Conservation (phyloP, 1,140 invertebrate genomes). For the Ceratoteleas bidentatus region DNA sequence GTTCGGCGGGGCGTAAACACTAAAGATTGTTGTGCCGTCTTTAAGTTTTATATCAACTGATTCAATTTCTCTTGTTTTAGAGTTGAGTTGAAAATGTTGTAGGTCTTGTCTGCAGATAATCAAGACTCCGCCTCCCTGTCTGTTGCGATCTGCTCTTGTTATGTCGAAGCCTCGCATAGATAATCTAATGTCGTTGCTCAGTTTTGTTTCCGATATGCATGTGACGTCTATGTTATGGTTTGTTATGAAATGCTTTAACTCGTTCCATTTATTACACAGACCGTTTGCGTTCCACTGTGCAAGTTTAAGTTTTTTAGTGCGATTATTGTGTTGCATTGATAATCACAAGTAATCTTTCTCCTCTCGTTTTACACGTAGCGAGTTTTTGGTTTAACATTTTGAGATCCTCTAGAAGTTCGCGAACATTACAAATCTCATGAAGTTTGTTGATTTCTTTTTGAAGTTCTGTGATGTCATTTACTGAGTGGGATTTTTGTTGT, state of each 20-base stretch:
- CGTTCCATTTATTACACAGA: constrained; percentile 8
- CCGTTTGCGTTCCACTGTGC: constrained; percentile 29
- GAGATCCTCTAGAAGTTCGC: background rate
- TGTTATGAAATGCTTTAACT: constrained; percentile 14
- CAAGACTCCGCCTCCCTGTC: too few species aligned
- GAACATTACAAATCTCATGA: background rate
- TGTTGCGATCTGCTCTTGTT: too few species aligned
- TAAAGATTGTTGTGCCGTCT: too few species aligned
- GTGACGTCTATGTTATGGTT: too few species aligned
- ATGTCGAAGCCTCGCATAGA: too few species aligned
- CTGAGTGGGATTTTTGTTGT: background rate
- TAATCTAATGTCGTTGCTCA: too few species aligned
- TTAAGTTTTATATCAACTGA: too few species aligned
- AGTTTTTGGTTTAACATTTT: constrained; percentile 7
- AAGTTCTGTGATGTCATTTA: constrained; percentile 8
- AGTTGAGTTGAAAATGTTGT: too few species aligned
- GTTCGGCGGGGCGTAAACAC: too few species aligned
- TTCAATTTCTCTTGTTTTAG: too few species aligned
- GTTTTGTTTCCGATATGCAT: too few species aligned
- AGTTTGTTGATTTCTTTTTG: constrained; percentile 13
- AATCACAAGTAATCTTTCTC: constrained; percentile 8
- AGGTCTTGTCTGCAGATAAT: too few species aligned
- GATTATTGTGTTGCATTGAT: constrained; percentile 28
- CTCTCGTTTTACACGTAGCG: constrained; percentile 4
- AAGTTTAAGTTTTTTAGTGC: constrained; percentile 6